Base-by-base conservation (phyloP, 2,113 vertebrate genomes). In the Tor tambroides region DNA sequence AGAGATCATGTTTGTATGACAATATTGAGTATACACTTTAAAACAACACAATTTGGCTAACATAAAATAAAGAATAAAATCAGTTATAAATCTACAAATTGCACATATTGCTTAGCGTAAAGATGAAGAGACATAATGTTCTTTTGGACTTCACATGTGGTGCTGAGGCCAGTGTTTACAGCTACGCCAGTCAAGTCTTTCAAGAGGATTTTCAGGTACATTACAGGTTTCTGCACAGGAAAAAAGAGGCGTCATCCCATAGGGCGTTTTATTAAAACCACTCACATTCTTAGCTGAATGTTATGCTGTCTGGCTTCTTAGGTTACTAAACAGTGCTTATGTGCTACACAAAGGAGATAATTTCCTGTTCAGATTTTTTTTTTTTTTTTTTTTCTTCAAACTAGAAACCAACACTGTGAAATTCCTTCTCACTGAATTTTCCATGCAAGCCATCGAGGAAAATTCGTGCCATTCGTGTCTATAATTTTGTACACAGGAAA, bases 401-500 rank as follows among this genome's bases (percentile, higher is more conserved):
- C n/a, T 19, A 56, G 6, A 54, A 54, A 78, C 4, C 71, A 74
- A 43, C 19, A 26, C 61, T 63, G 5, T 12, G 17, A 2, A 38
- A 38, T 2, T 72, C 23, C 41, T 49, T 76, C 72, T 41, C 71
- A 2, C 6, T 15, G 41, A n/a, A 28, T 38, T 38, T 72, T 5
- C 28, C 69, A 72, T 41, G 9, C 69, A 35, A 11, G 35, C 10
- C 35, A 49, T 77, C 3, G 3, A 21, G 76, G 26, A 6, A 49
- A 9, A 38, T 80, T 26, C 6, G 6, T 54, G 11, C 6, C 10
- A 30, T 6, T 21, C 2, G 6, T 51, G 26, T 6, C 41, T 15
- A 5, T n/a, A 10, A 69, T 51, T 41, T n/a, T 69, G 26, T 11
- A n/a, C 26, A 83, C 46, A 59, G 82, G 82, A 74, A 74, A 83